Percentiles rank a stretch among this genome's conserved stretches.
Conservation (phyloP, 2,888 invertebrate genomes). For the Phengaris arion region DNA sequence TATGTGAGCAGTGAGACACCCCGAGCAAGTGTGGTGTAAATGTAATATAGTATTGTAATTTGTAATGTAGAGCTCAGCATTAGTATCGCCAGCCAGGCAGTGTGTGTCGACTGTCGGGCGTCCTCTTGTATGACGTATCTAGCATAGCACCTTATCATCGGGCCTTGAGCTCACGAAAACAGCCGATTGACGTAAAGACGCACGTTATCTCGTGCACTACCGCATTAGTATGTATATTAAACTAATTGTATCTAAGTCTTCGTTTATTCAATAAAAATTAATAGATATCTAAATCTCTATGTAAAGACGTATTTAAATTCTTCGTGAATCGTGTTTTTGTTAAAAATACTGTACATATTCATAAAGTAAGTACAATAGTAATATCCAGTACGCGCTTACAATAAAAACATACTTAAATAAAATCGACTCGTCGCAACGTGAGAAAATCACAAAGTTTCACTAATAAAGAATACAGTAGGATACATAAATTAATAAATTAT, state of each 20-base stretch:
- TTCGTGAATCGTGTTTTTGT: neutral
- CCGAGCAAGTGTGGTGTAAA: too few relatives aligned
- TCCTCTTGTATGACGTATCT: too few relatives aligned
- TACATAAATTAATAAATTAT: neutral
- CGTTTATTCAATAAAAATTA: neutral
- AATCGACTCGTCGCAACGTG: neutral
- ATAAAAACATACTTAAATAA: conserved; percentile 14
- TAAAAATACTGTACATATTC: neutral
- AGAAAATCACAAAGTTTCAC: neutral
- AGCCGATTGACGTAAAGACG: neutral
- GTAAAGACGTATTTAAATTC: neutral
- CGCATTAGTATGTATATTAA: neutral
- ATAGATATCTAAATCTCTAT: neutral
- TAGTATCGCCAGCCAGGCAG: too few relatives aligned
- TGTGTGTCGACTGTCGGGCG: too few relatives aligned
- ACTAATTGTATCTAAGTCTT: neutral
- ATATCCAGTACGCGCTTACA: neutral
- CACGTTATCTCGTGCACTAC: neutral
- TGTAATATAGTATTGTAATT: too few relatives aligned
- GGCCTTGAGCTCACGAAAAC: too few relatives aligned
- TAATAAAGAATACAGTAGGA: neutral
- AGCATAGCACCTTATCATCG: too few relatives aligned
- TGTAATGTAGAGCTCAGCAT: too few relatives aligned
- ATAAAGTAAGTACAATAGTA: neutral
- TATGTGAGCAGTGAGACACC: too few relatives aligned